Evolutionary conservation across 92 coral and sea anemone species (phyloP).

Genomic region (Epizoanthus rinbou): DNA sequence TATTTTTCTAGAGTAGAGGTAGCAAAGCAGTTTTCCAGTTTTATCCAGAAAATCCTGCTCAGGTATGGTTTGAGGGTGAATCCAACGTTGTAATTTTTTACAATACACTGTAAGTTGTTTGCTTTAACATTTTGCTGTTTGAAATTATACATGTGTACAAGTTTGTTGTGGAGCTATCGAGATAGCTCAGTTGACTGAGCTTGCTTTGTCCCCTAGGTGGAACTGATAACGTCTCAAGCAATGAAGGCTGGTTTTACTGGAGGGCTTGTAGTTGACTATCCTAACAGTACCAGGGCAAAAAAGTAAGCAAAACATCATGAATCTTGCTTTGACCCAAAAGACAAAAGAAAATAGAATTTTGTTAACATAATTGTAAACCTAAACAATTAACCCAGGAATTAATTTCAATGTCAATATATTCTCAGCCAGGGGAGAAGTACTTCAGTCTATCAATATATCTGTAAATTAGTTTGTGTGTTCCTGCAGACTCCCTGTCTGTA

Average conservation of each 20-base stretch:
- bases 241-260: conserved; percentile 99
- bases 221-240: conserved; percentile 89
- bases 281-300: conserved; percentile 96
- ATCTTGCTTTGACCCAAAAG: too few relatives aligned
- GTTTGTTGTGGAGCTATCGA: too few relatives aligned
- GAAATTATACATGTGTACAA: background rate
- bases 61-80: conserved; percentile 43
- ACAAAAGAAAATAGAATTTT: too few relatives aligned
- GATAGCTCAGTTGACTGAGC: background rate
- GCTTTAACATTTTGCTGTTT: background rate
- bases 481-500: too few relatives aligned
- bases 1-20: conserved; percentile 72
- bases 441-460: too few relatives aligned
- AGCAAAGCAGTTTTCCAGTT: conserved; percentile 97
- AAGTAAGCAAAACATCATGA: conserved; percentile 55
- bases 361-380: too few relatives aligned
- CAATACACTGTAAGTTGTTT: too few relatives aligned
- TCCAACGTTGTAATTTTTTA: too few relatives aligned
- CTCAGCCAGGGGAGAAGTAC: too few relatives aligned
- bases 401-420: too few relatives aligned
- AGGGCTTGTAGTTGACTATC: conserved; percentile 93
- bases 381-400: too few relatives aligned
- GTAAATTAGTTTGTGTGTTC: too few relatives aligned
- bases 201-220: conserved; percentile 62
- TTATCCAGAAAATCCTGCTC: conserved; percentile 92